These are phyloP conservation scores for Arothron firmamentum DNA, from an alignment of 2,113 vertebrate genomes.

Conservation along the genomic window DNA sequence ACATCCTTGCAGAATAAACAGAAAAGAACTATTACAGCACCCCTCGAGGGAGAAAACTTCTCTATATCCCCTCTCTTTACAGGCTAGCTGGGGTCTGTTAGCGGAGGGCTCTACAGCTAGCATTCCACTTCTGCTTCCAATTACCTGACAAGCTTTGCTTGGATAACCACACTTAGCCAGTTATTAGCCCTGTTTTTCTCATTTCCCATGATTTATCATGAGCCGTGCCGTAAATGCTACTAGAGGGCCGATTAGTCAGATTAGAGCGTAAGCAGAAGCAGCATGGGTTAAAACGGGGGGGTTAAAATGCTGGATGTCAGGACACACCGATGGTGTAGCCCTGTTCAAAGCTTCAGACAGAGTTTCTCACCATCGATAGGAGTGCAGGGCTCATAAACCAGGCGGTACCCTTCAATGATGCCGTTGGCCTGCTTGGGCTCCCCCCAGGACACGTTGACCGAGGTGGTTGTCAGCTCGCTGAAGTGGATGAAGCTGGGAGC, in stretches of 20 bases:
- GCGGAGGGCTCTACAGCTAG: conserved; percentile 30
- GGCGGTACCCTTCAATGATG: conserved; percentile 89
- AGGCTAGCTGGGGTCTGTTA: conserved; percentile 45
- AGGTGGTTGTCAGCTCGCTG: conserved; percentile 96
- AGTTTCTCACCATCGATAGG: conserved; percentile 89
- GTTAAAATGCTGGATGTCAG: conserved; percentile 44
- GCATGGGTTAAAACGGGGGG: conserved; percentile 40
- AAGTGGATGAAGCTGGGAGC: conserved; percentile 87
- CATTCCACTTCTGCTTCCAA: conserved; percentile 65
- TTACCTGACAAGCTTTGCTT: conserved; percentile 59
- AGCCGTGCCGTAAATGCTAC: conserved; percentile 38
- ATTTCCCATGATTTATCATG: conserved; percentile 48
- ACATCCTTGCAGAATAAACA: conserved; percentile 20
- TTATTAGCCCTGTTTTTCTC: conserved; percentile 50
- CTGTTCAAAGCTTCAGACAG: conserved; percentile 27
- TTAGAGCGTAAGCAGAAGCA: conserved; percentile 56
- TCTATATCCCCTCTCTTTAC: conserved; percentile 25
- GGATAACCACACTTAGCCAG: conserved; percentile 42
- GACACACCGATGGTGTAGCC: neutral
- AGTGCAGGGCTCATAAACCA: conserved; percentile 93
- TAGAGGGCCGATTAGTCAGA: conserved; percentile 48
- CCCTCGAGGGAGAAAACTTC: too few relatives aligned
- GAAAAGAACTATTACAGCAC: neutral
- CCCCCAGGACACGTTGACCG: conserved; percentile 97
- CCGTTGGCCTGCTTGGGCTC: conserved; percentile 89